Evolutionary conservation across 2,113 vertebrate species (phyloP).

Genomic region (Thunnus maccoyii): DNA sequence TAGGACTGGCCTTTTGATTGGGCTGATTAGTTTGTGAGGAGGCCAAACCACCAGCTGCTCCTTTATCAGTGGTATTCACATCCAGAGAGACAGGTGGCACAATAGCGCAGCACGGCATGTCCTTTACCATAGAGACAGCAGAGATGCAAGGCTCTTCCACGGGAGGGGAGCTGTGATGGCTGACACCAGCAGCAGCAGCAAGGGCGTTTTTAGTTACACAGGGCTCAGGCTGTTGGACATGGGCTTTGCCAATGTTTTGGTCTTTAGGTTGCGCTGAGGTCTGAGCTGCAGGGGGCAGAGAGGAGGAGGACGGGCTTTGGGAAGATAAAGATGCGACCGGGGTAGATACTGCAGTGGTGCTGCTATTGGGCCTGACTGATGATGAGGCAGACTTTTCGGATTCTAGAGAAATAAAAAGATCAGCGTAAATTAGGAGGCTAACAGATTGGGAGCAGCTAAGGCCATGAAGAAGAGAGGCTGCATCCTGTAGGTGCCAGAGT

Average conservation of each 20-base stretch:
- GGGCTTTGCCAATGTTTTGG: slow-evolving; percentile 37
- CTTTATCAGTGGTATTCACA: slow-evolving; percentile 51
- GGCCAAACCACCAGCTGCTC: slow-evolving; percentile 51
- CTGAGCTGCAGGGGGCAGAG: slow-evolving; percentile 52
- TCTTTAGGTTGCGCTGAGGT: slow-evolving; percentile 51
- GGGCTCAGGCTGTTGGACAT: slow-evolving; percentile 71
- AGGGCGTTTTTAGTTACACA: slow-evolving; percentile 26
- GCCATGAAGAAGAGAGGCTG: slow-evolving; percentile 23
- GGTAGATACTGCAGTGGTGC: slow-evolving; percentile 74
- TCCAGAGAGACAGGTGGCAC: slow-evolving; percentile 81
- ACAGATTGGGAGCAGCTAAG: slow-evolving; percentile 29
- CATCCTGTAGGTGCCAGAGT: slow-evolving; percentile 63
- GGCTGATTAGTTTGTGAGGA: slow-evolving; percentile 53
- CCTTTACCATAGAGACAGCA: slow-evolving; percentile 79
- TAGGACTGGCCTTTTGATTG: slow-evolving; percentile 62
- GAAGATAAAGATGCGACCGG: slow-evolving; percentile 70
- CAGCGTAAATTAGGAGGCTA: slow-evolving; percentile 32
- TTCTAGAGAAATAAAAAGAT: slow-evolving; percentile 64
- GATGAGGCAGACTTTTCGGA: slow-evolving; percentile 59
- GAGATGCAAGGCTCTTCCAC: slow-evolving; percentile 77
- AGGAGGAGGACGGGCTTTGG: slow-evolving; percentile 51
- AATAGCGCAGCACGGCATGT: slow-evolving; percentile 82
- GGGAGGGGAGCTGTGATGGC: slow-evolving; percentile 44
- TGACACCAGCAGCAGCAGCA: background rate
- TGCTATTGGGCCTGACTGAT: slow-evolving; percentile 48